These are phyloP conservation scores for Anastatus disparis DNA, from an alignment of 1,140 invertebrate genomes.

Conservation along the genomic window DNA sequence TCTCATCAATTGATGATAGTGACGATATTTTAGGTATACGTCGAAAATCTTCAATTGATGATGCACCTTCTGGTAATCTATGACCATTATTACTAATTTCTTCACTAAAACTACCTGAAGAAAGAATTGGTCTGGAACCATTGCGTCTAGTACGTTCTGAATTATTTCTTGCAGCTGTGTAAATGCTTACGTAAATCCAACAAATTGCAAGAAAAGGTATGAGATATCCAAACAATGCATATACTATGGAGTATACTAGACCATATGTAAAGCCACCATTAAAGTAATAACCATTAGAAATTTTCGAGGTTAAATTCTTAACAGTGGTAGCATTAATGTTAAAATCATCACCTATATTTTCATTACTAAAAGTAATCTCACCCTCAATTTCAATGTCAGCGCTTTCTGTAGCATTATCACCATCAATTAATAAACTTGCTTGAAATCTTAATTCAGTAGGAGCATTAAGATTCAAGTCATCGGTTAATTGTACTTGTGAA, in stretches of 20 bases:
- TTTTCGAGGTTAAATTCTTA: neutral
- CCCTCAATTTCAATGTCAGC: constrained; percentile 32
- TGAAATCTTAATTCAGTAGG: constrained; percentile 4
- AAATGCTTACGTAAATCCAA: constrained; percentile 79
- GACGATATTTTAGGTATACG: constrained; percentile 62
- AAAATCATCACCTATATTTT: no score
- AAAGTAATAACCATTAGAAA: neutral
- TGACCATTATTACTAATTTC: constrained; percentile 54
- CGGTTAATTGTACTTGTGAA: no score
- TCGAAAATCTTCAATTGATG: constrained; percentile 53
- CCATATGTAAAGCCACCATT: constrained; percentile 50
- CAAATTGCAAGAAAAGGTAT: constrained; percentile 75
- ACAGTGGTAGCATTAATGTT: no score
- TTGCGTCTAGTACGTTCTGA: constrained; percentile 76
- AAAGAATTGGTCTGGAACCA: constrained; percentile 69
- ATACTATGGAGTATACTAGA: constrained; percentile 63
- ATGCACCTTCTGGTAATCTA: no score
- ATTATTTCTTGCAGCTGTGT: constrained; percentile 76
- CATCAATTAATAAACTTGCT: constrained; percentile 32
- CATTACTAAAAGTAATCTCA: neutral
- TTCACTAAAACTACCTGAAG: constrained; percentile 58
- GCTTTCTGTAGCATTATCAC: constrained; percentile 16
- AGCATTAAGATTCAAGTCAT: neutral
- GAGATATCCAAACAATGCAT: constrained; percentile 72
- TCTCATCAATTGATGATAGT: constrained; percentile 63